Percentiles rank a stretch among this genome's conserved stretches.
These are phyloP conservation scores for Drosophila chauvacae DNA, from an alignment of 1,140 invertebrate species.

Conservation along the genomic window DNA sequence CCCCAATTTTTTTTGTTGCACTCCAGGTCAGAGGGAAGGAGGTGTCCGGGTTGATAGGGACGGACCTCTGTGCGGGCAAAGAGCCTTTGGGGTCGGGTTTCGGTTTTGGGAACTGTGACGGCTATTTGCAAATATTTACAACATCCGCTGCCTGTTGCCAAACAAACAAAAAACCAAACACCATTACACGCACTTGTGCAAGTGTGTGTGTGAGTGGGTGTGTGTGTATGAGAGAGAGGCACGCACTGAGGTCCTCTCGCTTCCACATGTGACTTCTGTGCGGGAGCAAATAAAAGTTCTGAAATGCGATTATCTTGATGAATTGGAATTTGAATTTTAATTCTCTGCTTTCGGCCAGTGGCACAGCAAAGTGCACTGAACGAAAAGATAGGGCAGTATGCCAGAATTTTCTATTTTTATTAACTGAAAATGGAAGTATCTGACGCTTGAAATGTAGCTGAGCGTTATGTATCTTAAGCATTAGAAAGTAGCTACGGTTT, in stretches of 20 bases:
- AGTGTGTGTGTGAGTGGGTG: not conserved
- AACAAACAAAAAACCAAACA: slow-evolving; percentile 61
- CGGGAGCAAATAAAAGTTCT: slow-evolving; percentile 78
- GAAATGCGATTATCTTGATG: slow-evolving; percentile 84
- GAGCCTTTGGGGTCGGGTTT: slow-evolving; percentile 21
- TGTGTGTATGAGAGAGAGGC: not conserved
- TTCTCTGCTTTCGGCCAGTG: slow-evolving; percentile 71
- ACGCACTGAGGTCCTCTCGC: slow-evolving; percentile 6
- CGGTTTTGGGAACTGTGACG: slow-evolving; percentile 43
- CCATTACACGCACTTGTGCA: slow-evolving; percentile 21
- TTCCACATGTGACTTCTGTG: slow-evolving; percentile 53
- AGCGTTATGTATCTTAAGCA: not conserved
- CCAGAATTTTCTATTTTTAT: not conserved
- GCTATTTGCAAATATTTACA: slow-evolving; percentile 82
- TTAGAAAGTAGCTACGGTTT: too few relatives aligned
- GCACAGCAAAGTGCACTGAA: slow-evolving; percentile 2
- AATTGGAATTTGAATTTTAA: slow-evolving; percentile 84
- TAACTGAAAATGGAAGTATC: not conserved
- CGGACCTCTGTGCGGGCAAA: not conserved
- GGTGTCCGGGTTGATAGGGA: slow-evolving; percentile 1
- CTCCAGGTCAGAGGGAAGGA: not conserved
- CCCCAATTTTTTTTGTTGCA: slow-evolving; percentile 20
- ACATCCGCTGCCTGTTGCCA: slow-evolving; percentile 63
- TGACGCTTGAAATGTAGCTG: not conserved
- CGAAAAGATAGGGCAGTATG: not conserved